Conservation (phyloP, 2,888 invertebrate genomes). For the Apoderus coryli region DNA sequence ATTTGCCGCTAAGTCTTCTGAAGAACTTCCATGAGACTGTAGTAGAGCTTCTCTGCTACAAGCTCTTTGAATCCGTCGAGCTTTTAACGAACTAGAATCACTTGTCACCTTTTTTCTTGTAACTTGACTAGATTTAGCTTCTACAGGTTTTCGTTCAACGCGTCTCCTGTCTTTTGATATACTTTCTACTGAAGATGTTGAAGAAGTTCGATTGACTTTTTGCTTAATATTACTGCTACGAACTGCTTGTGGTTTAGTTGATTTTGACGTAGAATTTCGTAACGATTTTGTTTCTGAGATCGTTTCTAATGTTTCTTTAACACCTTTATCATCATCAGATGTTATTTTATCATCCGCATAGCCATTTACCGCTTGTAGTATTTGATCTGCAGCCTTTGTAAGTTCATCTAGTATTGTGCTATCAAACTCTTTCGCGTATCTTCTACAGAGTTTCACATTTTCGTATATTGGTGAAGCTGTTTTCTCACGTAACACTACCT, state of each 20-base stretch:
- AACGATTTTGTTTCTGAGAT: constrained; percentile 33
- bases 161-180: constrained; percentile 19
- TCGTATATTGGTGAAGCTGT: constrained; percentile 27
- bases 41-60: constrained; percentile 36
- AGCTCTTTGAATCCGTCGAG: constrained; percentile 35
- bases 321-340: constrained; percentile 27
- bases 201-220: constrained; percentile 27
- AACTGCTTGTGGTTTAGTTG: constrained; percentile 15
- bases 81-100: constrained; percentile 19
- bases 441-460: constrained; percentile 20
- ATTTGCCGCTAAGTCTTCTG: constrained; percentile 34
- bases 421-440: constrained; percentile 24
- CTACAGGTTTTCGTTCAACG: constrained; percentile 14
- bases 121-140: constrained; percentile 10
- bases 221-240: constrained; percentile 17
- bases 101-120: constrained; percentile 18
- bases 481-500: constrained; percentile 13
- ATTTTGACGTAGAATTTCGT: constrained; percentile 19
- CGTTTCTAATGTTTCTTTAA: constrained; percentile 26
- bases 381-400: constrained; percentile 43
- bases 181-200: constrained; percentile 32
- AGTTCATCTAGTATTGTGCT: constrained; percentile 39
- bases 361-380: constrained; percentile 39
- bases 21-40: constrained; percentile 36
- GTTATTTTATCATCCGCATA: constrained; percentile 31